A percentile compares a stretch with the other conserved stretches of the same genome.
Evolutionary conservation across 2,113 vertebrate genomes (phyloP).

Genomic region (Pampusana beccarii): DNA sequence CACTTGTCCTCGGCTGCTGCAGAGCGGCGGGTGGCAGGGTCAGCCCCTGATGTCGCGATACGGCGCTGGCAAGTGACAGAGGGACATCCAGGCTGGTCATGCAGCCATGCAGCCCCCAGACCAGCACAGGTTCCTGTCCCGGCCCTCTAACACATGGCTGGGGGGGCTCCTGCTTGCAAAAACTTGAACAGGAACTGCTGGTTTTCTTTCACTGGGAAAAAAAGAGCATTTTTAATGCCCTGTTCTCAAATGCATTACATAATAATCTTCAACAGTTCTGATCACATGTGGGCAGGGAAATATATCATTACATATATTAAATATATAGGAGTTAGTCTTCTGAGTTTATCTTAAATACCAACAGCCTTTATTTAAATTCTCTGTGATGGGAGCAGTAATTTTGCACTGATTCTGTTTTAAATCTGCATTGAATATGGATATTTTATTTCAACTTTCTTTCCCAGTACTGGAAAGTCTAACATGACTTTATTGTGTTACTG

Average conservation of each 20-base stretch:
- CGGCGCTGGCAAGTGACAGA: rapidly evolving
- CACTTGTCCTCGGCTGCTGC: rapidly evolving
- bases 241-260: neutral
- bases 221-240: neutral
- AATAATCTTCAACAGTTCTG: neutral
- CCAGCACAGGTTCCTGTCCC: rapidly evolving
- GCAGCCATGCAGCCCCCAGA: neutral
- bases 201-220: neutral
- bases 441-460: slow-evolving; percentile 43
- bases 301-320: neutral
- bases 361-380: neutral
- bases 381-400: neutral
- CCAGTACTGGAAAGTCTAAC: slow-evolving; percentile 24
- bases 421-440: neutral
- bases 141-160: rapidly evolving
- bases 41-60: neutral
- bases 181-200: neutral
- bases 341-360: neutral
- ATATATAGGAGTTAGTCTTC: neutral
- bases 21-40: neutral
- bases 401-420: neutral
- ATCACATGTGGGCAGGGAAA: neutral
- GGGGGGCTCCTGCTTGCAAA: neutral
- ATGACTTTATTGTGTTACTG: neutral
- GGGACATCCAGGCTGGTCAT: neutral